Percentiles rank a stretch among this genome's conserved stretches.
phyloP scores from a whole-genome alignment of 2,113 vertebrate species.

The Poeciliopsis occidentalis region DNA sequence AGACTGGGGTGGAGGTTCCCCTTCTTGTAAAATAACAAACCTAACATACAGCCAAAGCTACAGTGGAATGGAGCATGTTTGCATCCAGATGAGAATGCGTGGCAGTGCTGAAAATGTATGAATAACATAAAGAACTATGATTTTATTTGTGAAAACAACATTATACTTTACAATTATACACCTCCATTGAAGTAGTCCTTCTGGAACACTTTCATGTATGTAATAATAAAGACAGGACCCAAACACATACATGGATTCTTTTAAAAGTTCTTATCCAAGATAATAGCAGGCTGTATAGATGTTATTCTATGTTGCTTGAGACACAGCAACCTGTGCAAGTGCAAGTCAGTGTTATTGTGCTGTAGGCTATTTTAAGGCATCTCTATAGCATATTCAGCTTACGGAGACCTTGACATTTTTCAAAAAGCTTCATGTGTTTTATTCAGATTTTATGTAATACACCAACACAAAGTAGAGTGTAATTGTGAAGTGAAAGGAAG shows the following conservation, averaged over 20 bases:
- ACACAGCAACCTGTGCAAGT: slow-evolving; percentile 33
- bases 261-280: slow-evolving; percentile 31
- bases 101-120: background rate
- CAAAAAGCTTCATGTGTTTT: background rate
- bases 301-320: slow-evolving; percentile 29
- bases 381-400: slow-evolving; percentile 17
- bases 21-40: background rate
- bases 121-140: background rate
- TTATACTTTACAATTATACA: background rate
- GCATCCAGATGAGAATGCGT: background rate
- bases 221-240: slow-evolving; percentile 20
- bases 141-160: background rate
- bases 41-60: background rate
- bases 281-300: slow-evolving; percentile 22
- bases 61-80: background rate
- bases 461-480: background rate
- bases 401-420: background rate
- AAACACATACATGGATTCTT: slow-evolving; percentile 26
- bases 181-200: background rate
- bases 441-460: background rate
- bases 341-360: slow-evolving; percentile 26
- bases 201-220: slow-evolving; percentile 35
- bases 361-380: slow-evolving; percentile 41
- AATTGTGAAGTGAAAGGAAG: background rate
- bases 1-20: background rate